These are phyloP conservation scores for Zosterops lateralis DNA, from an alignment of 2,113 vertebrate species.

Conservation along the genomic window DNA sequence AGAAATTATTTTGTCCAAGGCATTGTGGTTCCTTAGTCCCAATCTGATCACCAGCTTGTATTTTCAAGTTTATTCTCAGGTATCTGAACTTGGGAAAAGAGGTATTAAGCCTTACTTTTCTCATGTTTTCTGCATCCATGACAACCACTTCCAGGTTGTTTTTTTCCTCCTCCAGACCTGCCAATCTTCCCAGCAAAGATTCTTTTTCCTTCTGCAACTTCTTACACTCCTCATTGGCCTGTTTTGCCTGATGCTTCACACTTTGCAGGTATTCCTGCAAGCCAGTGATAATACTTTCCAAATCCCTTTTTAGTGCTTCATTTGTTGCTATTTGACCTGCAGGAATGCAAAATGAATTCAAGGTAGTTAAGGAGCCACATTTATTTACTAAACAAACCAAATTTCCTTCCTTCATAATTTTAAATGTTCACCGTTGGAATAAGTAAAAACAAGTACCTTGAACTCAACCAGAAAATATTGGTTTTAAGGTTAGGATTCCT, in stretches of 20 bases:
- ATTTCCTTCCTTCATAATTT: not conserved
- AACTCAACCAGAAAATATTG: not conserved
- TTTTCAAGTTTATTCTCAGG: not conserved
- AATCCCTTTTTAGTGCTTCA: slow-evolving; percentile 86
- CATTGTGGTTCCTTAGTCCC: not conserved
- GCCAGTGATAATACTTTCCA: slow-evolving; percentile 85
- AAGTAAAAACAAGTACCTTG: not conserved
- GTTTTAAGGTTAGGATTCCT: not conserved
- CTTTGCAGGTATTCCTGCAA: slow-evolving; percentile 86
- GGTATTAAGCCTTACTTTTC: slow-evolving; percentile 72
- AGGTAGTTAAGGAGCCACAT: not conserved
- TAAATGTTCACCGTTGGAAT: not conserved
- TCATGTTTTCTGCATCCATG: slow-evolving; percentile 76
- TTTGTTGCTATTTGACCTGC: slow-evolving; percentile 91
- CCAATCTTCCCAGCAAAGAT: slow-evolving; percentile 75
- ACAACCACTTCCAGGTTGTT: slow-evolving; percentile 76
- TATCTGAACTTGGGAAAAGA: not conserved
- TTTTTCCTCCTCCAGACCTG: slow-evolving; percentile 75
- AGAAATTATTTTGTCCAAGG: not conserved
- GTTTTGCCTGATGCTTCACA: slow-evolving; percentile 81
- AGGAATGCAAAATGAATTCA: not conserved
- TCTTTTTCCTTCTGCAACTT: slow-evolving; percentile 80
- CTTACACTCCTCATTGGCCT: slow-evolving; percentile 75
- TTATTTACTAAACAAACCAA: not conserved
- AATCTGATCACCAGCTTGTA: not conserved